A percentile compares a stretch with the other conserved stretches of the same genome.
Evolutionary conservation across 2,888 invertebrate genomes (phyloP).

Genomic region (Lamellibrachia columna): DNA sequence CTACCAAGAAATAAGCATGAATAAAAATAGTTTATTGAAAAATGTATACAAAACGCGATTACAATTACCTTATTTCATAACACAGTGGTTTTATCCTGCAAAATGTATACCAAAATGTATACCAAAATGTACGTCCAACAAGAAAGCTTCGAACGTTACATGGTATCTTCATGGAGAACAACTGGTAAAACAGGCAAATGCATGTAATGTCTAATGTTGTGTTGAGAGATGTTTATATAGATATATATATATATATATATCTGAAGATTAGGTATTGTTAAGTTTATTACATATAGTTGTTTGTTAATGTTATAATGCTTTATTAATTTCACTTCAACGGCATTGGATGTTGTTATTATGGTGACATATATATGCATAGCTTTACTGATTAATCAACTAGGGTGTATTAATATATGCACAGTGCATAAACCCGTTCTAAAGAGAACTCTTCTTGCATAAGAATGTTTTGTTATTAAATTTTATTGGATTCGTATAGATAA

Average conservation of each 20-base stretch:
- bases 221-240: not conserved
- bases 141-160: not conserved
- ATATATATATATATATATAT: not conserved
- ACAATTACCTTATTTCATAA: not conserved
- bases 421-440: not conserved
- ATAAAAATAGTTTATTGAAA: not conserved
- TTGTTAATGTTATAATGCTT: not conserved
- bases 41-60: not conserved
- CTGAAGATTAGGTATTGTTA: not conserved
- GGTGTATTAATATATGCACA: not conserved
- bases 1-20: not conserved
- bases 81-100: not conserved
- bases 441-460: not conserved
- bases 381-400: not conserved
- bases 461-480: not conserved
- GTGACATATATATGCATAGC: constrained; percentile 9
- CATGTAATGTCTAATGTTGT: not conserved
- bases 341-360: not conserved
- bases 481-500: not conserved
- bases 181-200: not conserved
- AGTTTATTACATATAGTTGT: constrained; percentile 12
- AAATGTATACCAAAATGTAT: not conserved
- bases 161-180: not conserved
- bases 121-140: not conserved
- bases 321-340: not conserved